Evolutionary conservation across 2,113 vertebrate genomes (phyloP).

Genomic region (Burhinus oedicnemus): DNA sequence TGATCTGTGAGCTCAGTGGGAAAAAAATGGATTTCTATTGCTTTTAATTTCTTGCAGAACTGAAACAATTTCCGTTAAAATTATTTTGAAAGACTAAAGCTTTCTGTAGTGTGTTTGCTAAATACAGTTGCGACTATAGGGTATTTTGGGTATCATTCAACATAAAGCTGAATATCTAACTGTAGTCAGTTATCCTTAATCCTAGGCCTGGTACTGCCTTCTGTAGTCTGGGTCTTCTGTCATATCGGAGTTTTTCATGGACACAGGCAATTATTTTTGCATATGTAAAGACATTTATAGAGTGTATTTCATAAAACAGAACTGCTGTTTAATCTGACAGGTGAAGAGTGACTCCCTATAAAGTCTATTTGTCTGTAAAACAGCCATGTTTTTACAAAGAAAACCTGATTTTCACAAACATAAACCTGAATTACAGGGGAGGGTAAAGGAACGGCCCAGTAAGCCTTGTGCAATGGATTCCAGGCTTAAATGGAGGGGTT

Average conservation of each 20-base stretch:
- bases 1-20: neutral
- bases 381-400: neutral
- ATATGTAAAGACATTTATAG: neutral
- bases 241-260: neutral
- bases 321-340: neutral
- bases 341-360: neutral
- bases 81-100: neutral
- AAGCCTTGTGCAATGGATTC: neutral
- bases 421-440: neutral
- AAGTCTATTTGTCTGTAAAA: neutral
- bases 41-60: neutral
- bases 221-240: neutral
- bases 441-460: neutral
- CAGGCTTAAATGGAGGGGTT: neutral
- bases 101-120: neutral
- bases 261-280: neutral
- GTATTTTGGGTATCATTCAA: neutral
- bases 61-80: neutral
- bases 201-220: neutral
- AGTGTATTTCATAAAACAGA: neutral
- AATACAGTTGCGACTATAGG: neutral
- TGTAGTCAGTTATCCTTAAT: neutral
- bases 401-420: neutral
- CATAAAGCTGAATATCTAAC: neutral
- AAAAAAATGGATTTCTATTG: neutral